Percentiles rank a stretch among this genome's conserved stretches.
phyloP scores from a whole-genome alignment of 2,797 vertebrate species.

The Smutsia gigantea region DNA sequence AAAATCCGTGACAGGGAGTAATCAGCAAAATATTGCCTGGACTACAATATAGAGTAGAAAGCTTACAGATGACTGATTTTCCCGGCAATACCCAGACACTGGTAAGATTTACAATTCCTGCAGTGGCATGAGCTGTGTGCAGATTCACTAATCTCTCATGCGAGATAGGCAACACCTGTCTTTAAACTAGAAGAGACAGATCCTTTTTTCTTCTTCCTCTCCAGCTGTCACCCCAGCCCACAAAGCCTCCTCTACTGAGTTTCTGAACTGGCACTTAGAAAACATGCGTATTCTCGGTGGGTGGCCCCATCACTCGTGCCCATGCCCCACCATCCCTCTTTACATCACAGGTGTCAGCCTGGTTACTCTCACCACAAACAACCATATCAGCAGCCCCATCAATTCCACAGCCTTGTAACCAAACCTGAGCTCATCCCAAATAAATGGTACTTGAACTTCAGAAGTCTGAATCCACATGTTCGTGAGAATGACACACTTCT shows the following conservation, averaged over 20 bases:
- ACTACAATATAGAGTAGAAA: neutral
- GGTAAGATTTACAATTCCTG: neutral
- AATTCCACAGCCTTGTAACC: neutral
- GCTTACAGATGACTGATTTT: neutral
- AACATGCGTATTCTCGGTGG: neutral
- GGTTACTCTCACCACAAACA: conserved; percentile 11
- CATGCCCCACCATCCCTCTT: neutral
- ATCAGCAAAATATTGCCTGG: neutral
- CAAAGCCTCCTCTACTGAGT: neutral
- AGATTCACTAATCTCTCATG: neutral
- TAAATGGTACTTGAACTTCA: conserved; percentile 59
- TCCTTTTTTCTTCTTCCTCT: neutral
- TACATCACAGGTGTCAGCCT: neutral
- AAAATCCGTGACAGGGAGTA: neutral
- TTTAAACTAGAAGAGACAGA: neutral
- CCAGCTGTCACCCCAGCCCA: neutral
- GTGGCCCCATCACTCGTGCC: neutral
- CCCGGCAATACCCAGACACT: neutral
- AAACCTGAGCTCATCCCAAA: neutral
- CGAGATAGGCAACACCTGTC: neutral
- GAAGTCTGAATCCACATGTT: neutral
- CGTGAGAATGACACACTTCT: neutral
- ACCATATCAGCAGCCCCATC: neutral
- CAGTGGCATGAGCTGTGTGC: neutral
- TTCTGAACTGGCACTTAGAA: neutral